Base-by-base conservation (phyloP, 2,113 vertebrate species). In the Podiceps cristatus region DNA sequence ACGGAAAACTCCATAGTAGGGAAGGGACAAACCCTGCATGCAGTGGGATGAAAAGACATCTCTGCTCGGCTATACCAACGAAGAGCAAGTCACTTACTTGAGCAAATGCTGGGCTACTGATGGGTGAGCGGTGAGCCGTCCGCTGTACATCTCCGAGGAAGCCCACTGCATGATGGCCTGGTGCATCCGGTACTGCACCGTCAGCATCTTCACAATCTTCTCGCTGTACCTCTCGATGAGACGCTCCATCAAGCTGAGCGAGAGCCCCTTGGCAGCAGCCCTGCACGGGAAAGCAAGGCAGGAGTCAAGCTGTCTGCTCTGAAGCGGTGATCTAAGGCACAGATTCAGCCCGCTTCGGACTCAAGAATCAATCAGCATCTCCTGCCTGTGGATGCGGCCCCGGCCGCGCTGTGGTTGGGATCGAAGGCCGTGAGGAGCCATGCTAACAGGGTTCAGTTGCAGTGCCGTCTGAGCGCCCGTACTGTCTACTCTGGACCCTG, bases 101-200 rank as follows among this genome's bases (percentile, higher is more conserved):
- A 99, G 97, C 88, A 99, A 93, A 87, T 98, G 99, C 42, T 95
- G 97, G 2, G 98, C 98, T 45, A 99, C 99, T 0, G 99, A 99
- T 5, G 98, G 95, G 98, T 99, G 99, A 1, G 99, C 99, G 0
- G 87, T 94, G 69, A 99, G 99, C 86, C 60, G 98, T 18, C 99
- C 99, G 0, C 94, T 62, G 87, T 99, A 99, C 98, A 99, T 98
- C 97, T 99, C 98, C 16, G 96, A 82, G 10, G 99, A 99, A 12
- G 99, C 99, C 99, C 99, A 99, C 2, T 93, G 94, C 98, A 99
- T 99, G 97, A 99, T 99, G 97, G 96, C 88, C 33, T 75, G 94
- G 96, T 99, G 99, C 99, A 99, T 99, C 33, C 99, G 99, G 98
- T 99, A 99, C 98, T 99, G 99, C 86, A 99, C 98, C 0, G 98